A percentile compares a stretch with the other conserved stretches of the same genome.
Conservation (phyloP, 92 coral and sea anemone species). For the Nematostella vectensis region DNA sequence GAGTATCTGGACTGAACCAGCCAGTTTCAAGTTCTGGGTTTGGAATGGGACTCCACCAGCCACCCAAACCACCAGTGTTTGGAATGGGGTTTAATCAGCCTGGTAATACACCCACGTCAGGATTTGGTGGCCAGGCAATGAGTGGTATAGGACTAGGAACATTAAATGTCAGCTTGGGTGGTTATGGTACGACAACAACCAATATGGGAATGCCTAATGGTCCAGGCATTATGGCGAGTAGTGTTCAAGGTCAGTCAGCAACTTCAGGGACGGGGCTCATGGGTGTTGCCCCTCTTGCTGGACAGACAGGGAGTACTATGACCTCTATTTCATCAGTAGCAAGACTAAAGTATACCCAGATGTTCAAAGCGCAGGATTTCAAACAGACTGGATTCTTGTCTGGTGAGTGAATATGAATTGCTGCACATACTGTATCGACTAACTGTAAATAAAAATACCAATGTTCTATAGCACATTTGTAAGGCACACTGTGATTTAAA, state of each 20-base stretch:
- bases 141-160: conserved; percentile 25
- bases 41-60: no score
- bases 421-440: no score
- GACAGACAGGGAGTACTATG: not conserved
- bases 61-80: no score
- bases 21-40: conserved; percentile 28
- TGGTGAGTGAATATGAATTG: conserved; percentile 34
- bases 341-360: conserved; percentile 81
- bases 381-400: conserved; percentile 72
- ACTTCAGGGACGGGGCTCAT: conserved; percentile 27
- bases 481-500: no score
- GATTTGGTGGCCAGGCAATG: no score
- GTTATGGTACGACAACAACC: conserved; percentile 42
- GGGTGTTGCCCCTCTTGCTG: conserved; percentile 7
- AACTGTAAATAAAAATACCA: no score
- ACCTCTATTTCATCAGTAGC: conserved; percentile 54
- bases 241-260: conserved; percentile 8
- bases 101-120: no score
- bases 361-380: conserved; percentile 83
- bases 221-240: conserved; percentile 35
- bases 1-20: conserved; percentile 57
- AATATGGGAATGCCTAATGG: conserved; percentile 45
- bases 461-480: no score
- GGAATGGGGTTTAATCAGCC: no score
- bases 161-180: conserved; percentile 42